Base-by-base conservation (phyloP, 1,140 invertebrate genomes). In the Orchesella cincta region DNA sequence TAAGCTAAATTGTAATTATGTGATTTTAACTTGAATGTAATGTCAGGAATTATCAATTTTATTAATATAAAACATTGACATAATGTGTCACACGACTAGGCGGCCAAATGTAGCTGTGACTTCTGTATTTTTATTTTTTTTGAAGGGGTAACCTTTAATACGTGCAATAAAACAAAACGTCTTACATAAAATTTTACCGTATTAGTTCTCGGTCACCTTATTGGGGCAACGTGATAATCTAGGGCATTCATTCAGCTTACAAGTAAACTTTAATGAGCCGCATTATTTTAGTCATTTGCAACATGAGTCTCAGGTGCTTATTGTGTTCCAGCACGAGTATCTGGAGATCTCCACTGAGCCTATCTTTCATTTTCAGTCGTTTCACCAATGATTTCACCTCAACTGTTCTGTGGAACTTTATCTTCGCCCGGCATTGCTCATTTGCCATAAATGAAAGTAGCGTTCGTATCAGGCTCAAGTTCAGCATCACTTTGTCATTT, bases 311-410 rank as follows among this genome's bases (percentile, higher is more conserved):
- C 26, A 67, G 2, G 29, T 67, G 23, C 23, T 67, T 29, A 12
- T 16, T 31, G 8, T 31, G 26, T 12, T 67, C 62, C 8, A 67
- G 12, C 5, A 67, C n/a, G 8, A 29, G 26, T 1, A 31, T 67
- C 29, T 67, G 62, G 3, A 67, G 23, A 14, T 51, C 35, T 39
- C 1, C 18, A 36, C 46, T 51, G 8, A 14, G 23, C 26, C 71
- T 35, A 16, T 73, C 71, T 16, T 36, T 73, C 8, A 46, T 36
- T 73, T 73, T 73, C 3, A 73, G 34, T 26, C 71, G 5, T 73
- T 73, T 73, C 71, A 73, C 39, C 34, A 73, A 26, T 5, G 71
- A 73, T 23, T 73, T 73, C 3, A 35, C 46, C 46, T 73, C 71
- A 46, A 26, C 2, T 28, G 29, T 18, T 46, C 71, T 20, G 14